Conservation (phyloP, 2,797 vertebrate species). For the Dryobates pubescens region DNA sequence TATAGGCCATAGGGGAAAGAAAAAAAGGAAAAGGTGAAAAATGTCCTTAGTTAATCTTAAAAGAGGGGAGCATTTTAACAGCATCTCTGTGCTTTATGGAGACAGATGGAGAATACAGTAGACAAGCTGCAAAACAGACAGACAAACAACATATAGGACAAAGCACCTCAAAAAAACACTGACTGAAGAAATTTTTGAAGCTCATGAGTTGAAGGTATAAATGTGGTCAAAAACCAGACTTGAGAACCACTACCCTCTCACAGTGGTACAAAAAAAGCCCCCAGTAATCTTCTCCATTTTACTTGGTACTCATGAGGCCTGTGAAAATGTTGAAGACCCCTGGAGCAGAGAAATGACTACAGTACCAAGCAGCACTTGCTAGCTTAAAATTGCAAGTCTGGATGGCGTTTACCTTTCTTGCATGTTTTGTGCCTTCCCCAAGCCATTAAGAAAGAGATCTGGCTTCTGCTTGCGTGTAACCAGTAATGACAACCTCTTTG, state of each 20-base stretch:
- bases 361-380: slow-evolving; percentile 77
- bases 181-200: slow-evolving; percentile 66
- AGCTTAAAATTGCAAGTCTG: slow-evolving; percentile 79
- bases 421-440: slow-evolving; percentile 85
- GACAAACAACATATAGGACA: slow-evolving; percentile 75
- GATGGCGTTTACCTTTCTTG: slow-evolving; percentile 88
- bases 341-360: slow-evolving; percentile 65
- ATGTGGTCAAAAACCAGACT: slow-evolving; percentile 71
- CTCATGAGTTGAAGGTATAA: slow-evolving; percentile 73
- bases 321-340: slow-evolving; percentile 77
- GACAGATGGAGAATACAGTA: slow-evolving; percentile 76
- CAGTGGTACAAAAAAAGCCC: slow-evolving; percentile 52
- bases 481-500: slow-evolving; percentile 96
- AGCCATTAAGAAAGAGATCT: slow-evolving; percentile 92
- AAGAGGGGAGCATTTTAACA: slow-evolving; percentile 62
- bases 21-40: not conserved
- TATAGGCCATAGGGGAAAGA: slow-evolving; percentile 45
- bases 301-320: slow-evolving; percentile 65
- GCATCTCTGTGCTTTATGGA: slow-evolving; percentile 75
- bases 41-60: slow-evolving; percentile 61
- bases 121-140: slow-evolving; percentile 76
- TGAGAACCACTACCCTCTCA: slow-evolving; percentile 44
- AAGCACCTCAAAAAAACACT: slow-evolving; percentile 75
- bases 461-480: slow-evolving; percentile 93
- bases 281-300: slow-evolving; percentile 47